Conservation (phyloP, 2,888 invertebrate genomes). For the Rhingia rostrata region DNA sequence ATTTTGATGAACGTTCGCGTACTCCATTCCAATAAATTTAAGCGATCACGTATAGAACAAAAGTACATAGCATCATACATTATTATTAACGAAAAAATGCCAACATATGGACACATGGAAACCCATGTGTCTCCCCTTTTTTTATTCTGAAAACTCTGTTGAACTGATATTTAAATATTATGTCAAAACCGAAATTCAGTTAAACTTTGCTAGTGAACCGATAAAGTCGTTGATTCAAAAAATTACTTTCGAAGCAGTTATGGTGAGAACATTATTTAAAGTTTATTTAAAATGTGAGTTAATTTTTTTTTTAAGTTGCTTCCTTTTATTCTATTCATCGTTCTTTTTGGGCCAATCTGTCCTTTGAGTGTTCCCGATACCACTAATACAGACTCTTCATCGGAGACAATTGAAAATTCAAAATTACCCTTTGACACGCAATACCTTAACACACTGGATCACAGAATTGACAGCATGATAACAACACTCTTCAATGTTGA, state of each 20-base stretch:
- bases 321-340: slow-evolving; percentile 30
- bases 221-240: slow-evolving; percentile 9
- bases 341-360: slow-evolving; percentile 38
- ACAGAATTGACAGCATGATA: slow-evolving; percentile 81
- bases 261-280: slow-evolving; percentile 21
- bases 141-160: slow-evolving; percentile 1
- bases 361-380: slow-evolving; percentile 37
- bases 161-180: neutral
- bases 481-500: slow-evolving; percentile 82
- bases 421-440: slow-evolving; percentile 43
- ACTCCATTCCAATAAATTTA: neutral
- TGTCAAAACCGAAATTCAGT: slow-evolving; percentile 35
- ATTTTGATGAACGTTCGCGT: too few species aligned
- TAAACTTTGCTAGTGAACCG: slow-evolving; percentile 21
- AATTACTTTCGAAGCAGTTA: neutral
- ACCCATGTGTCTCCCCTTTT: slow-evolving; percentile 26
- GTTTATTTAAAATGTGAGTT: neutral
- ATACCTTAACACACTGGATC: slow-evolving; percentile 79
- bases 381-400: neutral
- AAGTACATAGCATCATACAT: slow-evolving; percentile 22
- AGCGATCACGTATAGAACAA: slow-evolving; percentile 30
- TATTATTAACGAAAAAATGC: slow-evolving; percentile 24
- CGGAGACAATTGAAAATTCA: slow-evolving; percentile 23
- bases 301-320: slow-evolving; percentile 13
- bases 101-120: slow-evolving; percentile 56